Percentiles rank a stretch among this genome's conserved stretches.
Conservation (phyloP, 2,797 vertebrate genomes). For the Pseudochromis fuscus region DNA sequence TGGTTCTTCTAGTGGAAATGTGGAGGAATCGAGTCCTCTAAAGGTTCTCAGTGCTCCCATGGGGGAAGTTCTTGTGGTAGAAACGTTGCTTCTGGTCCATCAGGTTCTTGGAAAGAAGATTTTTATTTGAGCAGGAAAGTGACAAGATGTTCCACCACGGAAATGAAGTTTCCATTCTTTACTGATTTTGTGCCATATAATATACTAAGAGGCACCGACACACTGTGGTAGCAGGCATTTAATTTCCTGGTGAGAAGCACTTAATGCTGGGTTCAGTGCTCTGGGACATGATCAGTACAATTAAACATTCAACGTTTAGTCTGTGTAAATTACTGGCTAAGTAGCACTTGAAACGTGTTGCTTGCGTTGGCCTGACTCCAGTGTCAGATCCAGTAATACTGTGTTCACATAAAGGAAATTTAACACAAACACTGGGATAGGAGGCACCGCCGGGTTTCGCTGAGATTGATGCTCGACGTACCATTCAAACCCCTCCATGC, state of each 20-base stretch:
- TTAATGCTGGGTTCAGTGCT: conserved; percentile 23
- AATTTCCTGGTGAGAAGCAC: conserved; percentile 53
- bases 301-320: conserved; percentile 32
- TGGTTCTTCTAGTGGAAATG: too few relatives aligned
- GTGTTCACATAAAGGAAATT: not conserved
- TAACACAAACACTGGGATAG: conserved; percentile 27
- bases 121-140: not conserved
- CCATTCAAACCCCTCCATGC: conserved; percentile 43
- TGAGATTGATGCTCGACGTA: conserved; percentile 48
- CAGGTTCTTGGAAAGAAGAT: too few relatives aligned
- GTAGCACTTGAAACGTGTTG: conserved; percentile 12
- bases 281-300: conserved; percentile 44
- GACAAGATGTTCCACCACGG: not conserved
- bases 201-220: not conserved
- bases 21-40: too few relatives aligned
- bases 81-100: too few relatives aligned
- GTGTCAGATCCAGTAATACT: conserved; percentile 31
- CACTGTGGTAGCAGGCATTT: conserved; percentile 30
- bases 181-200: conserved; percentile 19
- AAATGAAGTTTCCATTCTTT: not conserved
- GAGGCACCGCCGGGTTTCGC: conserved; percentile 6
- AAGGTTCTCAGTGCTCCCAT: too few relatives aligned
- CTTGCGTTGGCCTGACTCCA: conserved; percentile 7
- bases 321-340: conserved; percentile 25
- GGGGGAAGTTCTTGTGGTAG: too few relatives aligned